These are phyloP conservation scores for Pipa parva DNA, from an alignment of 2,113 vertebrate genomes.

Conservation along the genomic window DNA sequence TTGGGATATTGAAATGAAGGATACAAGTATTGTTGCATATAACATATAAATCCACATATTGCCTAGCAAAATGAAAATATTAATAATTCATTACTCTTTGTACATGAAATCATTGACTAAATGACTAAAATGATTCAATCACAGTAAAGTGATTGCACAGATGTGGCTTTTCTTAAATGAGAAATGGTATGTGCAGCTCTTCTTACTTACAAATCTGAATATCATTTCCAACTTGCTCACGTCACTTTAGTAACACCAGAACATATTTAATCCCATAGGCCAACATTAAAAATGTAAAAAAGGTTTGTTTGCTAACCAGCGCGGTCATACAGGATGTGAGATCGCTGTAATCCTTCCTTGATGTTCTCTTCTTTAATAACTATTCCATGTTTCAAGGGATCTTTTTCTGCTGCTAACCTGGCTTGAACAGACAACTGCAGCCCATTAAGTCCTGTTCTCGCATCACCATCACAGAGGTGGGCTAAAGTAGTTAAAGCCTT, in stretches of 20 bases:
- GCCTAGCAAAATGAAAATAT: too few species aligned
- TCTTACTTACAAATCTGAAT: constrained; percentile 22
- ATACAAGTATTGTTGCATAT: too few species aligned
- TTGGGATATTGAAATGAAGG: too few species aligned
- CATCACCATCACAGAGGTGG: constrained; percentile 89
- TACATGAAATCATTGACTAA: too few species aligned
- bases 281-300: constrained; percentile 20
- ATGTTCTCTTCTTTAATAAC: constrained; percentile 81
- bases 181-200: constrained; percentile 9
- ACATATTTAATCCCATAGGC: constrained; percentile 13
- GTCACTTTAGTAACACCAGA: constrained; percentile 18
- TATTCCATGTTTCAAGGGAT: constrained; percentile 48
- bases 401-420: constrained; percentile 56
- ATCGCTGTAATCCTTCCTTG: constrained; percentile 91
- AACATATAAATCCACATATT: too few species aligned
- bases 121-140: background rate
- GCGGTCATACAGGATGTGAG: constrained; percentile 92
- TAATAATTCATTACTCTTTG: too few species aligned
- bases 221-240: constrained; percentile 29
- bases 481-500: constrained; percentile 85
- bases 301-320: constrained; percentile 70
- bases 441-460: constrained; percentile 80
- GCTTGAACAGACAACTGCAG: constrained; percentile 90
- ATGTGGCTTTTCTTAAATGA: constrained; percentile 12
- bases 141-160: background rate